Percentiles rank a stretch among this genome's conserved stretches.
Evolutionary conservation across 1,140 invertebrate genomes (phyloP).

Genomic region (Acromyrmex heyeri): DNA sequence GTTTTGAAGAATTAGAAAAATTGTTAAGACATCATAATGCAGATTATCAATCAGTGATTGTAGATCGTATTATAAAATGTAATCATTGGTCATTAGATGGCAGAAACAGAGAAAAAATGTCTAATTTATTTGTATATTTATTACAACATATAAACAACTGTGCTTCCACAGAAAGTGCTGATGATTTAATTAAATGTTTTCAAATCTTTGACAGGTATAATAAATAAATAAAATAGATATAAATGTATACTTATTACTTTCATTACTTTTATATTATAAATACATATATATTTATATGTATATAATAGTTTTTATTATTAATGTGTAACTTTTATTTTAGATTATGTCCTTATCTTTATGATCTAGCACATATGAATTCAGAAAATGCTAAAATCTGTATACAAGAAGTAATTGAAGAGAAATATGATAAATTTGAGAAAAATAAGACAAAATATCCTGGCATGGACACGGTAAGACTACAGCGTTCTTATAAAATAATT

Average conservation of each 20-base stretch:
- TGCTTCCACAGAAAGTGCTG: slow-evolving; percentile 85
- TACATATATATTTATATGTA: slow-evolving; percentile 24
- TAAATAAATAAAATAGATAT: no score
- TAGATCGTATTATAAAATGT: slow-evolving; percentile 95
- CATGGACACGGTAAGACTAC: slow-evolving; percentile 88
- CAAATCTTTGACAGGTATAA: slow-evolving; percentile 86
- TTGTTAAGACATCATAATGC: slow-evolving; percentile 88
- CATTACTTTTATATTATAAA: no score
- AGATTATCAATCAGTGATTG: slow-evolving; percentile 89
- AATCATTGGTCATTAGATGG: slow-evolving; percentile 93
- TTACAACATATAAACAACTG: slow-evolving; percentile 91
- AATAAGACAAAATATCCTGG: slow-evolving; percentile 89
- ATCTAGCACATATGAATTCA: slow-evolving; percentile 91
- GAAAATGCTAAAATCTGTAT: slow-evolving; percentile 89
- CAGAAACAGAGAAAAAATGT: slow-evolving; percentile 92
- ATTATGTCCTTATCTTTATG: slow-evolving; percentile 91
- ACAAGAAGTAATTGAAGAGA: slow-evolving; percentile 91
- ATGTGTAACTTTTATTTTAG: slow-evolving; percentile 77
- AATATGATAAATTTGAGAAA: slow-evolving; percentile 90
- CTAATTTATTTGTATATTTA: slow-evolving; percentile 91
- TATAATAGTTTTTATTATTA: slow-evolving; percentile 43
- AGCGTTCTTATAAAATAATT: no score
- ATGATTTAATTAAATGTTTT: slow-evolving; percentile 87
- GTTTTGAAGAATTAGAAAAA: slow-evolving; percentile 90
- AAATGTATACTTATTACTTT: no score